Conservation (phyloP, 2,113 vertebrate genomes). For the Paramisgurnus dabryanus region DNA sequence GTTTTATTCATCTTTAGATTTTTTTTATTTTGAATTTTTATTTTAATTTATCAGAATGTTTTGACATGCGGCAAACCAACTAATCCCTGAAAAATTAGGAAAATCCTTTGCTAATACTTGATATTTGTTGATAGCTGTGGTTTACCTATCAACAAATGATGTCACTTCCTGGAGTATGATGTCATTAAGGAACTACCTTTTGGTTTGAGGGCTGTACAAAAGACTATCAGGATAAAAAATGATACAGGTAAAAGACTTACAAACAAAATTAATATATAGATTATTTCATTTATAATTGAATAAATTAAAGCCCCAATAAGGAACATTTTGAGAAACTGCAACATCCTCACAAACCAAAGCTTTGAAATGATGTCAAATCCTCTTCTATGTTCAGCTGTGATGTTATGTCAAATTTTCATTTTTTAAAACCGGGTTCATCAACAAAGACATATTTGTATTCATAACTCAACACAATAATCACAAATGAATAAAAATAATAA, state of each 20-base stretch:
- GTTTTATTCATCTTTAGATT: neutral
- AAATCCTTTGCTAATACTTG: neutral
- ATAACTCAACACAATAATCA: too few relatives aligned
- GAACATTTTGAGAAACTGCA: neutral
- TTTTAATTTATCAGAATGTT: neutral
- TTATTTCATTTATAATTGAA: too few relatives aligned
- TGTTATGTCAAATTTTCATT: neutral
- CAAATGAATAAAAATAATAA: neutral
- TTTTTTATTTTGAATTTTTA: neutral
- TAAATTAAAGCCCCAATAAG: too few relatives aligned
- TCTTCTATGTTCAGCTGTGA: neutral
- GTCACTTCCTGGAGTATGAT: neutral
- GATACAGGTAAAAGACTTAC: neutral
- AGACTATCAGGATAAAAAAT: neutral
- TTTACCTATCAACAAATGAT: slow-evolving; percentile 16
- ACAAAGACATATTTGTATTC: neutral
- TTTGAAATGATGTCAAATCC: neutral
- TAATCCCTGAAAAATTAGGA: neutral
- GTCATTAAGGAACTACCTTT: neutral
- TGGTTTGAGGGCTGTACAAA: neutral
- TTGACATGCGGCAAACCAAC: neutral
- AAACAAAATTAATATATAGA: too few relatives aligned
- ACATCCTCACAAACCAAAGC: neutral
- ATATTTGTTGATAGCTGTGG: neutral
- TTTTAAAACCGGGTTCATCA: neutral